Base-by-base conservation (phyloP, 1,140 invertebrate genomes). In the Drosophila repletoides region DNA sequence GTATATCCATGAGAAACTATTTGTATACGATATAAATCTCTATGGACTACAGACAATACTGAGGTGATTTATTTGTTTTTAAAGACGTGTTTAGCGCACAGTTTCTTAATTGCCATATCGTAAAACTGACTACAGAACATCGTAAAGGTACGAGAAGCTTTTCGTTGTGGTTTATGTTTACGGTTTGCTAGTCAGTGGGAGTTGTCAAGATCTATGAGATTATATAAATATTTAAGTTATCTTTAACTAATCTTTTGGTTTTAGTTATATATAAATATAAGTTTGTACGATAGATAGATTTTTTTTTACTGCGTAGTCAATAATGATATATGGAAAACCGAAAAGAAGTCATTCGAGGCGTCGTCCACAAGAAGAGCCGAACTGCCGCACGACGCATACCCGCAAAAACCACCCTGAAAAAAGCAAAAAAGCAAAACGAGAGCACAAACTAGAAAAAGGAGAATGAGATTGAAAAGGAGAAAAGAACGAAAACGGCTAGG, bases 51-150 rank as follows among this genome's bases (percentile, higher is more conserved):
- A 33, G 36, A 71, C 70, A 58, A 64, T 66, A 24, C 63, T 34
- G 29, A 67, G 59, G 70, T 86, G 80, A 86, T 87, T 86, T 86
- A 87, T 86, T 73, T 87, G 60, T 55, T 80, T 86, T 86, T 87
- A 80, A 86, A 87, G 72, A 86, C 80, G 81, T 86, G 80, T 86
- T 87, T 72, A 80, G 72, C 72, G 60, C 72, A 48, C 59, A 38
- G 56, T 52, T 60, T 61, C 34, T 61, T 74, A 72, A 77, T 75
- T 72, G 72, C 51, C 43, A 40, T 64, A 70, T 69, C 75, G 76
- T 86, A 67, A 86, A 86, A 67, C 56, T 56, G 61, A 67, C 43
- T 66, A 64, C 60, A 58, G 63, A 77, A 64, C 76, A 64, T 58
- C 71, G 56, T 84, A 56, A 45, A 70, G 66, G 34, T 24, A 24